Base-by-base conservation (phyloP, 2,113 vertebrate genomes). In the Arenaria interpres region DNA sequence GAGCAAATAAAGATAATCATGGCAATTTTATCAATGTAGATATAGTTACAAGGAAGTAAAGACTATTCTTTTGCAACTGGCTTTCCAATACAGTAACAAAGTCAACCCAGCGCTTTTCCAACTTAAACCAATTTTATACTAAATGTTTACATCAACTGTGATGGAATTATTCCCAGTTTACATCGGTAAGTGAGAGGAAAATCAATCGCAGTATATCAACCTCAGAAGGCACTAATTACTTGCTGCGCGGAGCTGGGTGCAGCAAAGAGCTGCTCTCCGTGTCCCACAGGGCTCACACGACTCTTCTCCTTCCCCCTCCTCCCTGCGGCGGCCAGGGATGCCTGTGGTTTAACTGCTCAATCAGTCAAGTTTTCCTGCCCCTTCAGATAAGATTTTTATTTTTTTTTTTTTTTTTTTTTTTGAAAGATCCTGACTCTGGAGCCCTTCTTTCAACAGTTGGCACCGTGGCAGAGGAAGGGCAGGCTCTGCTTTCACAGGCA, bases 131-230 rank as follows among this genome's bases (percentile, higher is more conserved):
- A 30, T 88, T 93, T 94, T 87, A 56, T 82, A 69, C 37, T 73
- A 59, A 59, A 78, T 89, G 72, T 94, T 87, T 94, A 46, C 75
- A 88, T 81, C 93, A 94, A 33, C 45, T 75, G 85, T 63, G 91
- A 67, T 74, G 74, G 75, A 95, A 93, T 96, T 92, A 89, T 78
- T 83, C 63, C 68, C 54, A 63, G 88, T 80, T 94, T 88, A 92
- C 76, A 63, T 48, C 2, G 14, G 39, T 88, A 85, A 92, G 68
- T 45, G 78, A 93, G 90, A 93, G 46, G 59, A 89, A 86, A 93
- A 96, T 93, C 63, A 77, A 81, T 94, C 4, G 12, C 23, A 76
- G 19, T 9, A 1, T 67, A 81, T 93, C 0, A 20, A 95, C 85
- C 74, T 92, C 15, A 14, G 80, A 95, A 73, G 13, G 3, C 60